A percentile compares a stretch with the other conserved stretches of the same genome.
Evolutionary conservation across 1,140 invertebrate genomes (phyloP).

Genomic region (Bombus huntii): DNA sequence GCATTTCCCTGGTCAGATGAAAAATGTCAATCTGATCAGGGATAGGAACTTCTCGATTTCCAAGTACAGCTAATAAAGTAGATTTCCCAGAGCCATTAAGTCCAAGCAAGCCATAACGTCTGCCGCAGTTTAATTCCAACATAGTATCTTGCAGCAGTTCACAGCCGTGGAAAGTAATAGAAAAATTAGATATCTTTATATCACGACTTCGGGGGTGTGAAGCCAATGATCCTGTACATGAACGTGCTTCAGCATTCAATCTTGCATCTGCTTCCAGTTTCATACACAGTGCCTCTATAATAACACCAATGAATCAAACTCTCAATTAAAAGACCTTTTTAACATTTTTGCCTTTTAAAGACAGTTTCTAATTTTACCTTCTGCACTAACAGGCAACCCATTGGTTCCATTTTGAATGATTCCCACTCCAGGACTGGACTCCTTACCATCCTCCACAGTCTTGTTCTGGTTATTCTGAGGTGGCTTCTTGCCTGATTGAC

Average conservation of each 20-base stretch:
- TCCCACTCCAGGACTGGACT: conserved; percentile 81
- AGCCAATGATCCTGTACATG: conserved; percentile 96
- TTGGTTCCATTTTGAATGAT: conserved; percentile 79
- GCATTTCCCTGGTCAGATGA: conserved; percentile 97
- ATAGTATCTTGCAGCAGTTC: conserved; percentile 98
- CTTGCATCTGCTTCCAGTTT: conserved; percentile 95
- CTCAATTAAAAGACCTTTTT: neutral
- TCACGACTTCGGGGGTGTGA: conserved; percentile 98
- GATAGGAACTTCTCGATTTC: conserved; percentile 97
- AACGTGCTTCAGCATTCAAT: conserved; percentile 95
- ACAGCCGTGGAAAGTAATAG: conserved; percentile 98
- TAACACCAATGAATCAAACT: neutral
- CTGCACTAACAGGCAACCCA: conserved; percentile 78
- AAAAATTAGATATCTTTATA: conserved; percentile 98
- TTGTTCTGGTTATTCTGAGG: conserved; percentile 75
- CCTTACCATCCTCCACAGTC: conserved; percentile 82
- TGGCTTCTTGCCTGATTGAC: conserved; percentile 86
- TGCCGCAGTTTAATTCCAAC: conserved; percentile 97
- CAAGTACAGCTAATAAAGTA: conserved; percentile 94
- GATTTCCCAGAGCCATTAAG: conserved; percentile 98
- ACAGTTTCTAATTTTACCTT: conserved; percentile 76
- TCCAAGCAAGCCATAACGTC: conserved; percentile 98
- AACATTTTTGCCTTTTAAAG: too few relatives aligned
- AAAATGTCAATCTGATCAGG: conserved; percentile 99
- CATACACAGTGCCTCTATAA: conserved; percentile 91